Percentiles rank a stretch among this genome's conserved stretches.
Conservation (phyloP, 2,797 vertebrate species). For the Eulemur rubriventer region DNA sequence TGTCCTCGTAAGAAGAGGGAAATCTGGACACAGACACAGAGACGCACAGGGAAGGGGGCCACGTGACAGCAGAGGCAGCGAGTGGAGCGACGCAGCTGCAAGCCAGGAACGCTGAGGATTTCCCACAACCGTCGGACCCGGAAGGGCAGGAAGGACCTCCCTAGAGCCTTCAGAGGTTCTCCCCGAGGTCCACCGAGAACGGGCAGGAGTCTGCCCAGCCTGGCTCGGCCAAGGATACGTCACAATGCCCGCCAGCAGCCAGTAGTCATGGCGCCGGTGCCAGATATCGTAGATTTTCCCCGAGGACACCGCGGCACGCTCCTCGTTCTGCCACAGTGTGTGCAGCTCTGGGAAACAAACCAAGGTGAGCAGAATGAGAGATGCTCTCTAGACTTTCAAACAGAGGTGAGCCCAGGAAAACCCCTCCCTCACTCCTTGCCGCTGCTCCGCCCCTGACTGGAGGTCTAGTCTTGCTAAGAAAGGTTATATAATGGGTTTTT, state of each 20-base stretch:
- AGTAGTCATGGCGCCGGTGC: slow-evolving; percentile 99
- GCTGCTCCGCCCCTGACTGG: fast-evolving
- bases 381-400: fast-evolving
- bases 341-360: slow-evolving; percentile 91
- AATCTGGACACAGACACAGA: not conserved
- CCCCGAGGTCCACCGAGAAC: not conserved
- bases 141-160: not conserved
- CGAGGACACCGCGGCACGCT: slow-evolving; percentile 94
- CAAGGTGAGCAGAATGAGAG: not conserved
- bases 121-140: fast-evolving
- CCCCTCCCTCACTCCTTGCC: not conserved
- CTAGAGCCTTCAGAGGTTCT: fast-evolving
- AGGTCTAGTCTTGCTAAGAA: not conserved
- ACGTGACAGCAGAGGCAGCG: fast-evolving
- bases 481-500: fast-evolving
- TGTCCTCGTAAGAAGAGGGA: not conserved
- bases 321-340: slow-evolving; percentile 98
- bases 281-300: slow-evolving; percentile 98
- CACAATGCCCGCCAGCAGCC: slow-evolving; percentile 97
- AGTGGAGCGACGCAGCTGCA: fast-evolving
- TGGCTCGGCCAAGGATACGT: slow-evolving; percentile 92
- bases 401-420: fast-evolving
- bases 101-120: fast-evolving
- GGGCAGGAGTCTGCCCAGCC: fast-evolving
- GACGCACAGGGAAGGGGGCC: not conserved